phyloP scores from a whole-genome alignment of 1,140 invertebrate species.

The Hermatobates lingyangjiaoensis region DNA sequence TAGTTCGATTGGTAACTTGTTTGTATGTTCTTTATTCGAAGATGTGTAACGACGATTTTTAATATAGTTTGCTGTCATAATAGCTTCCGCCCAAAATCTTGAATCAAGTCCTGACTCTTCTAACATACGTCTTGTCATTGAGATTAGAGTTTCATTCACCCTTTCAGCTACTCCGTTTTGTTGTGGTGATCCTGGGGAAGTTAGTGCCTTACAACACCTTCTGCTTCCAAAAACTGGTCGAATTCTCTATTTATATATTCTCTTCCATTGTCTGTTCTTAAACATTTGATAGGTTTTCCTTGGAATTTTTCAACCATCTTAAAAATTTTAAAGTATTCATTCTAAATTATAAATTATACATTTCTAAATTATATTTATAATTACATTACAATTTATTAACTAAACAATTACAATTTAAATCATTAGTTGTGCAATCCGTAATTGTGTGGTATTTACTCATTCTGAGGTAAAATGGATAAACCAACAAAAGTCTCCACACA shows the following conservation, averaged over 20 bases:
- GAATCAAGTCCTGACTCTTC: neutral
- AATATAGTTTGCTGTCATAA: neutral
- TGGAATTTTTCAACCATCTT: neutral
- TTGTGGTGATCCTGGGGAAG: neutral
- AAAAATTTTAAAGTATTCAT: constrained; percentile 1
- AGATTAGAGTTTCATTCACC: neutral
- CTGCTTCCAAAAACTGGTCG: constrained; percentile 1
- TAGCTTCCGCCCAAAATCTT: neutral
- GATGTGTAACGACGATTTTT: neutral
- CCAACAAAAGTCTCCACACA: too few relatives aligned
- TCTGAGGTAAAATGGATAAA: too few relatives aligned
- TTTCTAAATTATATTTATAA: too few relatives aligned
- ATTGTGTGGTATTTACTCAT: too few relatives aligned
- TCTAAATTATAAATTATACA: too few relatives aligned
- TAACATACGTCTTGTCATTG: neutral
- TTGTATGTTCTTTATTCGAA: neutral
- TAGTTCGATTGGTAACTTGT: neutral
- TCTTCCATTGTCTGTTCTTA: constrained; percentile 18
- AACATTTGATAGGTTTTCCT: constrained; percentile 16
- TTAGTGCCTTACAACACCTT: constrained; percentile 4
- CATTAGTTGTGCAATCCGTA: too few relatives aligned
- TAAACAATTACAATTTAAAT: too few relatives aligned
- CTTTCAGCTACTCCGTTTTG: neutral
- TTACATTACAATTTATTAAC: too few relatives aligned
- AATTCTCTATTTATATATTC: constrained; percentile 16